A percentile compares a stretch with the other conserved stretches of the same genome.
phyloP scores from a whole-genome alignment of 2,888 invertebrate species.

The Falcaria lacertinaria region DNA sequence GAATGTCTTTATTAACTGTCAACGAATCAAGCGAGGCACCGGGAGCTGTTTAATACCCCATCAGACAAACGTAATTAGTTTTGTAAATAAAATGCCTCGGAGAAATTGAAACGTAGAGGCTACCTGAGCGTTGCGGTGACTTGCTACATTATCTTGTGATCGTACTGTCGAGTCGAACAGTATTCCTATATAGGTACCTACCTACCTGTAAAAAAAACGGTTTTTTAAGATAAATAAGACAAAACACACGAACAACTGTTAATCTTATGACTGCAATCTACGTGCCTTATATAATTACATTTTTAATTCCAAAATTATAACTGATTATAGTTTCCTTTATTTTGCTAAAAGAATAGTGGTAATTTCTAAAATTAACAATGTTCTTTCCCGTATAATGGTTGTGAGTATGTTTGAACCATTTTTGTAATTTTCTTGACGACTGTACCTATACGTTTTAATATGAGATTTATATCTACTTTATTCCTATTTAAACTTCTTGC shows the following conservation, averaged over 20 bases:
- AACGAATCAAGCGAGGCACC: slow-evolving; percentile 64
- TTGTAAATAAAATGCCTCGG: slow-evolving; percentile 77
- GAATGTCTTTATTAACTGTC: slow-evolving; percentile 79
- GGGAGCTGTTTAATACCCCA: slow-evolving; percentile 72
- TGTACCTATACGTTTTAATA: slow-evolving; percentile 26
- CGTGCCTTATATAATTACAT: too few species aligned
- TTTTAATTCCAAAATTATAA: too few species aligned
- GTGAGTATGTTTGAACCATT: too few species aligned
- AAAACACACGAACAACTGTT: too few species aligned
- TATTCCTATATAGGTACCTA: slow-evolving; percentile 31
- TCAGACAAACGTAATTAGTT: slow-evolving; percentile 79
- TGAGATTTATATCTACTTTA: slow-evolving; percentile 26
- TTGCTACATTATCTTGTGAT: slow-evolving; percentile 62
- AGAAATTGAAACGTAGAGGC: slow-evolving; percentile 76
- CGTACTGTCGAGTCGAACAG: slow-evolving; percentile 41
- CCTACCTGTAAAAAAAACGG: too few species aligned
- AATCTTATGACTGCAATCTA: too few species aligned
- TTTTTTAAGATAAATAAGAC: too few species aligned
- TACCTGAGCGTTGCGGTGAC: slow-evolving; percentile 70
- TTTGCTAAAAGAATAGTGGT: too few species aligned
- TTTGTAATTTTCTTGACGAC: slow-evolving; percentile 18
- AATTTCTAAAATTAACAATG: too few species aligned
- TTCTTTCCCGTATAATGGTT: too few species aligned
- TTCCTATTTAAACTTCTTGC: slow-evolving; percentile 21
- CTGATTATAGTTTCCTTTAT: too few species aligned